phyloP scores from a whole-genome alignment of 1,140 invertebrate species.

The Brachionus calyciflorus region DNA sequence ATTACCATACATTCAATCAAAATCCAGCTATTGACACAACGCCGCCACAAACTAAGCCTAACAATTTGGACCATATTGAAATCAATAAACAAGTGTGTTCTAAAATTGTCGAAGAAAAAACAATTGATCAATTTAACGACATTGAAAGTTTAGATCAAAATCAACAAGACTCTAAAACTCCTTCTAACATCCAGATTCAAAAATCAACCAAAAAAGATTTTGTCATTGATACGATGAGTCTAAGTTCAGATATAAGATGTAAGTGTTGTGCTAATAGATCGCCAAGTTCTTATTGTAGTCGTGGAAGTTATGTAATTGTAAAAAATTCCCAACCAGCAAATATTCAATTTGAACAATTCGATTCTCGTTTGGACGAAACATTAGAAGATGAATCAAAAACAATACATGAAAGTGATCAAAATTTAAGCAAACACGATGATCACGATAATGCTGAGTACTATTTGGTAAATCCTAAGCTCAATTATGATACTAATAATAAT shows the following conservation, averaged over 20 bases:
- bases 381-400: background rate
- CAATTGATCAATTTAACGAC: slow-evolving; percentile 17
- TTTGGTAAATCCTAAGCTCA: background rate
- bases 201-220: slow-evolving; percentile 25
- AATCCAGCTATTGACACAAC: too few relatives aligned
- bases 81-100: background rate
- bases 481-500: background rate
- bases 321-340: slow-evolving; percentile 37
- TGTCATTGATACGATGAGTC: background rate
- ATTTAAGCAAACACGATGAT: background rate
- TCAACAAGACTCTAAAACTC: background rate
- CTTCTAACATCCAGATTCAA: too few relatives aligned
- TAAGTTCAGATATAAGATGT: background rate
- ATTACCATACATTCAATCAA: too few relatives aligned
- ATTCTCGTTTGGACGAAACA: slow-evolving; percentile 3
- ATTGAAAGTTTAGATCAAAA: slow-evolving; percentile 3
- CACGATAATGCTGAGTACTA: background rate
- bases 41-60: background rate
- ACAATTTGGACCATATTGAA: background rate
- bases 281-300: background rate
- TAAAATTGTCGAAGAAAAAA: slow-evolving; percentile 20
- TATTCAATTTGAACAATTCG: slow-evolving; percentile 27
- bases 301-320: slow-evolving; percentile 18
- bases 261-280: background rate
- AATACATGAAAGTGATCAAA: background rate